Evolutionary conservation across 2,888 invertebrate genomes (phyloP), one percentile per base, ranked within the genome.

Genomic region (Chelonus formosanus): DNA sequence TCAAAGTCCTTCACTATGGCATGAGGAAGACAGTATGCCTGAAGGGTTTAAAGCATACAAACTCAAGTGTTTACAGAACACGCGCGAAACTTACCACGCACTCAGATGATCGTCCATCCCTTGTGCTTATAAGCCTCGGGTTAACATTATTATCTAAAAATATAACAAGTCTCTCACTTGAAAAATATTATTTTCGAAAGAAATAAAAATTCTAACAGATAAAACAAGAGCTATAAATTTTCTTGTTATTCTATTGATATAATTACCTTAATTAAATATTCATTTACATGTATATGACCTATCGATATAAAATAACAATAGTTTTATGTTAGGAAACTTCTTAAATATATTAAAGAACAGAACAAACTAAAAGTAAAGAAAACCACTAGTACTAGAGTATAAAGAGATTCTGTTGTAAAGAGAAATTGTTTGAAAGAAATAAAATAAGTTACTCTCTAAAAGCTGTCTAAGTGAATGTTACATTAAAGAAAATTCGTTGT

Each of bases 41-140:
- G 62, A 59, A 55, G 63, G 55, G 58, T 67, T 67, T 67, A 55
- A 67, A 59, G 61, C 31, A 65, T 35, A 55, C 56, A 67, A 57
- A 52, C 32, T 40, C 32, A 56, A 53, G 50, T 40, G 61, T 55
- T 65, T 50, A 44, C 44, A 31, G 64, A 65, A 54, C 52, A 3
- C 55, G 50, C 43, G 7, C 44, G n/a, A 50, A 60, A 32, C 50
- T 62, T 7, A 44, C 66, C 55, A 50, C 57, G 52, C 31, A 56
- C 34, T 63, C 34, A 7, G 50, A 20, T n/a, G 50, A 50, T 10
- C 34, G 35, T 60, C 43, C 55, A 59, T 48, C 31, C 31, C 48
- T 50, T n/a, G 31, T 43, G 10, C 31, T 52, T 52, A 7, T 48
- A 60, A 40, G 45, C 58, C 58, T 47, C 47, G n/a, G 58, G 45